phyloP scores from a whole-genome alignment of 2,113 vertebrate species.

The Podilymbus podiceps region DNA sequence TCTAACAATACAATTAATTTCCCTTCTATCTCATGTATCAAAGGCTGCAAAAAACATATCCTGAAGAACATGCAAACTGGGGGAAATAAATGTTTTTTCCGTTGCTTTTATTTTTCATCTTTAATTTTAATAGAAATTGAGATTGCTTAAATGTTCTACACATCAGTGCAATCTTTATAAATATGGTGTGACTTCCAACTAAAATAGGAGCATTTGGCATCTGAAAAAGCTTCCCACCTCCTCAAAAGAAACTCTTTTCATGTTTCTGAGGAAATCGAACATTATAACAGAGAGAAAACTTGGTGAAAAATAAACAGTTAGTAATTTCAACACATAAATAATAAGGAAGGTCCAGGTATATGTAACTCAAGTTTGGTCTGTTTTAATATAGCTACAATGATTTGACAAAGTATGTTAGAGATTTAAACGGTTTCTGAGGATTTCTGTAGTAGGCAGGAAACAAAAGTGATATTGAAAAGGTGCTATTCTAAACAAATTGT shows the following conservation, averaged over 20 bases:
- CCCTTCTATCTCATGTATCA: background rate
- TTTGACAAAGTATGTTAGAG: background rate
- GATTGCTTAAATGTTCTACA: background rate
- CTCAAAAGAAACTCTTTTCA: background rate
- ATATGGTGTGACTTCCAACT: background rate
- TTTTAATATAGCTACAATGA: background rate
- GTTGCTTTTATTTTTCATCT: constrained; percentile 7
- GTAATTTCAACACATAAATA: background rate
- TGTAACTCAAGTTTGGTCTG: background rate
- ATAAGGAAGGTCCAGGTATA: background rate
- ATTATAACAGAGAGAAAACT: background rate
- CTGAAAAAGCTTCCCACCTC: background rate
- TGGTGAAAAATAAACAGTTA: constrained; percentile 1
- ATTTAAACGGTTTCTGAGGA: background rate
- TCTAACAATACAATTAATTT: background rate
- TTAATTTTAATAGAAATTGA: background rate
- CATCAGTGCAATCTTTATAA: background rate
- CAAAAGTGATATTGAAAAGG: background rate
- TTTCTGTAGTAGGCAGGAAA: constrained; percentile 6
- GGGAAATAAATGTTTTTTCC: background rate
- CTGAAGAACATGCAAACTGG: background rate
- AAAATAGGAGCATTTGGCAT: background rate
- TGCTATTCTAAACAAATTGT: background rate
- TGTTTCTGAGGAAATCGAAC: background rate
- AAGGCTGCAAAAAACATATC: background rate